Conservation (phyloP, 2,888 invertebrate species). For the Nomada lathburiana region DNA sequence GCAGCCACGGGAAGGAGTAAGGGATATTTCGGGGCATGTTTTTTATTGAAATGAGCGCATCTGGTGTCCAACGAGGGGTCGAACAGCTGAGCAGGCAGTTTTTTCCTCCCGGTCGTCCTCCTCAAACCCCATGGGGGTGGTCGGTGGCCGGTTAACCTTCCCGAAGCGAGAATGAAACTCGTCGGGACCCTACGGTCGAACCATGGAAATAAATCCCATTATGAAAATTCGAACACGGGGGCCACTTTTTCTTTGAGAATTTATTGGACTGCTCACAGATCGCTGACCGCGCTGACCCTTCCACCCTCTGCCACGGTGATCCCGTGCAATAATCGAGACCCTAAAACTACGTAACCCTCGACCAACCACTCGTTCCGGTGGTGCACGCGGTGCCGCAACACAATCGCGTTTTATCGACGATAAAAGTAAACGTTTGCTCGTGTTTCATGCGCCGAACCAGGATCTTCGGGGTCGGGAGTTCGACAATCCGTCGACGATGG, state of each 20-base stretch:
- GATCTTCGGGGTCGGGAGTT: no score
- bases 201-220: slow-evolving; percentile 75
- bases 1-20: slow-evolving; percentile 32
- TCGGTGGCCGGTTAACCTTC: slow-evolving; percentile 54
- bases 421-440: slow-evolving; percentile 28
- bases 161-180: slow-evolving; percentile 72
- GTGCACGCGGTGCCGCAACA: slow-evolving; percentile 41
- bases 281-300: slow-evolving; percentile 68
- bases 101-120: slow-evolving; percentile 56
- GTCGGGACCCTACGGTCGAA: slow-evolving; percentile 24
- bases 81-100: slow-evolving; percentile 75
- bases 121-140: slow-evolving; percentile 31
- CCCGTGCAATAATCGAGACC: slow-evolving; percentile 28
- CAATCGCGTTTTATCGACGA: slow-evolving; percentile 40
- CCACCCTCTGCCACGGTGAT: slow-evolving; percentile 28
- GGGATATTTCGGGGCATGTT: slow-evolving; percentile 68
- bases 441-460: not conserved
- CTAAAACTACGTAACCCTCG: slow-evolving; percentile 54
- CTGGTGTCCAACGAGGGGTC: slow-evolving; percentile 69
- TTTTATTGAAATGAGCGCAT: slow-evolving; percentile 78
- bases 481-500: slow-evolving; percentile 2
- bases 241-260: slow-evolving; percentile 64
- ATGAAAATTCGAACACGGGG: slow-evolving; percentile 76
- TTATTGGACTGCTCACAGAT: slow-evolving; percentile 69
- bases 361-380: slow-evolving; percentile 2